Evolutionary conservation across 2,113 vertebrate genomes (phyloP).

Genomic region (Phrynosoma platyrhinos): DNA sequence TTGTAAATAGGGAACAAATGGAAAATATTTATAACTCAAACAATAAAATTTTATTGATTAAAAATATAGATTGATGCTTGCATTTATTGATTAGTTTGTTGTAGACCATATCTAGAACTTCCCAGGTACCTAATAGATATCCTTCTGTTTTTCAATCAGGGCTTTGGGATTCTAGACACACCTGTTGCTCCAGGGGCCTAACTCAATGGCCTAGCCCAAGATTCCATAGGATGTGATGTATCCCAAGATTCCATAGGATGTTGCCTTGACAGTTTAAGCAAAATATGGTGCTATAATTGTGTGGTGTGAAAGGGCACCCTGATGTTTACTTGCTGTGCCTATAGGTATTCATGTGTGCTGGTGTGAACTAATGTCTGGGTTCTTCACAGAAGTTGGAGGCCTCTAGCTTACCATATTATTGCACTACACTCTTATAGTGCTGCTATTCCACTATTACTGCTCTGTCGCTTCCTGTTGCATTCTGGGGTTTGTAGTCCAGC

Average conservation of each 20-base stretch:
- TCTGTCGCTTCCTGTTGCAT: too few species aligned
- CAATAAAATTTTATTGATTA: constrained; percentile 83
- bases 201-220: too few species aligned
- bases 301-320: too few species aligned
- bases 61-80: constrained; percentile 48
- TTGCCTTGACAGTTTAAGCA: too few species aligned
- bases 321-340: too few species aligned
- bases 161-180: neutral
- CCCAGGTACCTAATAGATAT: neutral
- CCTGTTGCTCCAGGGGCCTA: neutral
- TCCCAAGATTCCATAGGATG: too few species aligned
- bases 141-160: neutral
- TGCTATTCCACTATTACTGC: too few species aligned
- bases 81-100: neutral
- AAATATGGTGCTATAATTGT: too few species aligned
- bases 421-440: too few species aligned
- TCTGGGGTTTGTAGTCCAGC: too few species aligned
- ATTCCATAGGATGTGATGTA: too few species aligned
- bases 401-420: too few species aligned
- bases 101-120: neutral
- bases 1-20: constrained; percentile 86
- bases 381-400: neutral
- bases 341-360: neutral
- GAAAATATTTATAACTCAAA: constrained; percentile 90
- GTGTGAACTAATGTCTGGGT: neutral